Evolutionary conservation across 2,797 vertebrate species (phyloP), one percentile per base, ranked within the genome.

Genomic region (Tarsius wallacei): DNA sequence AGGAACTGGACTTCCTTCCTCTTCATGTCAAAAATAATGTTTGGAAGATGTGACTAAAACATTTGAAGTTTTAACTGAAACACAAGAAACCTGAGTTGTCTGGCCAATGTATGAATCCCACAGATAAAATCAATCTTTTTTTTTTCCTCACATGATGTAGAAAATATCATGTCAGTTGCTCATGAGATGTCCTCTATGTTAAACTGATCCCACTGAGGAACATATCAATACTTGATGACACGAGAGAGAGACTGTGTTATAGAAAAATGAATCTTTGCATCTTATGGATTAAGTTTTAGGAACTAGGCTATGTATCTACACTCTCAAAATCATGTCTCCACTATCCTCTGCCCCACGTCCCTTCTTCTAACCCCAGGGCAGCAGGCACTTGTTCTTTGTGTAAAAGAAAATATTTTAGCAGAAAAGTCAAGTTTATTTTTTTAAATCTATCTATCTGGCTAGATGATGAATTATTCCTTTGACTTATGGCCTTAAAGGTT

Each of bases 21-120:
- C 59, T 88, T 80, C 14, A 31, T 53, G 42, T 66, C 53, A 84
- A 94, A 91, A 90, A 71, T 71, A 90, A 87, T 89, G 13, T 11
- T 66, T 31, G 10, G 26, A 74, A 91, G 24, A 6, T 31, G 8
- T 84, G 74, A 78, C 74, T 61, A 88, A 86, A 12, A 74, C n/a
- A 89, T 6, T n/a, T 53, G 53, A 66, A 76, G 64, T 55, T 42
- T 84, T 80, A 47, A 57, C 2, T 1, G 7, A 89, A 87, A 95
- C 13, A 73, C 0, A 64, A n/a, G 74, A 81, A n/a, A 15, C 17
- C 28, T 63, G 51, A 49, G 12, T 31, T 78, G 9, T 47, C 24
- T 86, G 55, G 59, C 15, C 81, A 47, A 76, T 16, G 7, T 47
- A 24, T 24, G 74, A 91, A 28, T 66, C 68, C 51, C 14, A 22